Evolutionary conservation across 2,888 invertebrate species (phyloP).

Genomic region (Augochlorella aurata): DNA sequence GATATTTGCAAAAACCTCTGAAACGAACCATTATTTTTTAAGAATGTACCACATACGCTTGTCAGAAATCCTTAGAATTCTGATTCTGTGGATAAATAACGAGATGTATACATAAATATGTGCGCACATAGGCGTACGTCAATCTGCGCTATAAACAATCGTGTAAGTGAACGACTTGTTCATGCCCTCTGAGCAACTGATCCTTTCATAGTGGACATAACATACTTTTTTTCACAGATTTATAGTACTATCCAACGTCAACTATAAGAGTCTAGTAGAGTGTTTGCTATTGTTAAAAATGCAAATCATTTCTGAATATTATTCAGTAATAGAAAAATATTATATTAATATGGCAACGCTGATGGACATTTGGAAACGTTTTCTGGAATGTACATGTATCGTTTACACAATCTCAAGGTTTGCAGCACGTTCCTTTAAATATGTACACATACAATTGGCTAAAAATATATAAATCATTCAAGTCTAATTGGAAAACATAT

Average conservation of each 20-base stretch:
- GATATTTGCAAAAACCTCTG: slow-evolving; percentile 24
- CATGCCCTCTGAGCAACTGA: slow-evolving; percentile 13
- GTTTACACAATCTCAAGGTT: slow-evolving; percentile 34
- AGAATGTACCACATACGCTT: slow-evolving; percentile 43
- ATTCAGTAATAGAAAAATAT: slow-evolving; percentile 45
- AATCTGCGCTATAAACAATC: slow-evolving; percentile 67
- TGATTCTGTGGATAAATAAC: slow-evolving; percentile 38
- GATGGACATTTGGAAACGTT: slow-evolving; percentile 27
- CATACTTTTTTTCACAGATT: background rate
- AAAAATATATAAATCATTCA: slow-evolving; percentile 7
- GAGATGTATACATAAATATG: slow-evolving; percentile 60
- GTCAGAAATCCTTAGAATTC: slow-evolving; percentile 33
- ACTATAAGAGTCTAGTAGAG: background rate
- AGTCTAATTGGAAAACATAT: background rate
- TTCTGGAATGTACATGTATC: slow-evolving; percentile 30
- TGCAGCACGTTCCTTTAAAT: slow-evolving; percentile 13
- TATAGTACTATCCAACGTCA: background rate
- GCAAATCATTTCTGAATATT: background rate
- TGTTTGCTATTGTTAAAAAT: slow-evolving; percentile 23
- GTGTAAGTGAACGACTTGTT: slow-evolving; percentile 21
- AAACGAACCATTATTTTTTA: slow-evolving; percentile 42
- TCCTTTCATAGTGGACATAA: slow-evolving; percentile 29
- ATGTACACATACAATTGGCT: slow-evolving; percentile 31
- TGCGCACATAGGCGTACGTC: slow-evolving; percentile 72
- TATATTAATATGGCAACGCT: slow-evolving; percentile 25